Evolutionary conservation across 2,797 vertebrate genomes (phyloP).

Genomic region (Sebastes elongatus): DNA sequence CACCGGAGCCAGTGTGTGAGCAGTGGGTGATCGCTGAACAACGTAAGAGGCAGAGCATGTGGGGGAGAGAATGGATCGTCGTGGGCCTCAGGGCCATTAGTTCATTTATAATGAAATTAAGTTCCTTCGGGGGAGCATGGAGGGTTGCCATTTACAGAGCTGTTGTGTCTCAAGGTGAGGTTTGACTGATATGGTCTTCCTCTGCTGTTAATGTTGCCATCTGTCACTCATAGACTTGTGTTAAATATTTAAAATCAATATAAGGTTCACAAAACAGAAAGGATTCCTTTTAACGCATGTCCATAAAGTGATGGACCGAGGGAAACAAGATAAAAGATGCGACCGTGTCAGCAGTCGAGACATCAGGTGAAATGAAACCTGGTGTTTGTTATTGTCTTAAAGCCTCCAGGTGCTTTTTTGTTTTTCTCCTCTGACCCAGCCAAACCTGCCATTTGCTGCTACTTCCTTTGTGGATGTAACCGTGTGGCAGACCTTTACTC

Average conservation of each 20-base stretch:
- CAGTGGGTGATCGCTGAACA: conserved; percentile 30
- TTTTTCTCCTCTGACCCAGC: conserved; percentile 17
- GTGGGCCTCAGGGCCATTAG: conserved; percentile 28
- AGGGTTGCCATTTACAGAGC: conserved; percentile 6
- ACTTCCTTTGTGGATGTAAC: conserved; percentile 8
- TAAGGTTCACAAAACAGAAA: neutral
- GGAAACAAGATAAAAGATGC: neutral
- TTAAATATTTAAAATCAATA: neutral
- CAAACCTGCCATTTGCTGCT: conserved; percentile 15
- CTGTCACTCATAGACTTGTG: neutral
- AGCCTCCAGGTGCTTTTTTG: conserved; percentile 8
- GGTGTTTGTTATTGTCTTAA: conserved; percentile 15
- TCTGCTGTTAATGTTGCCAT: neutral
- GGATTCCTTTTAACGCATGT: neutral
- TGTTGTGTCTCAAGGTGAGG: neutral
- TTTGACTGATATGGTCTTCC: neutral
- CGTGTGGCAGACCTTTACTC: conserved; percentile 29
- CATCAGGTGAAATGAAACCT: conserved; percentile 24
- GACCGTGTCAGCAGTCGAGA: neutral
- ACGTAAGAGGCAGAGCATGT: conserved; percentile 42
- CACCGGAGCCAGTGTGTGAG: neutral
- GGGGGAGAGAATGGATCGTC: conserved; percentile 31
- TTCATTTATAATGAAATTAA: conserved; percentile 39
- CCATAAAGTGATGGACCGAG: neutral
- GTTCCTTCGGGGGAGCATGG: neutral